Conservation (phyloP, 2,797 vertebrate genomes). For the Chaetophractus vellerosus region DNA sequence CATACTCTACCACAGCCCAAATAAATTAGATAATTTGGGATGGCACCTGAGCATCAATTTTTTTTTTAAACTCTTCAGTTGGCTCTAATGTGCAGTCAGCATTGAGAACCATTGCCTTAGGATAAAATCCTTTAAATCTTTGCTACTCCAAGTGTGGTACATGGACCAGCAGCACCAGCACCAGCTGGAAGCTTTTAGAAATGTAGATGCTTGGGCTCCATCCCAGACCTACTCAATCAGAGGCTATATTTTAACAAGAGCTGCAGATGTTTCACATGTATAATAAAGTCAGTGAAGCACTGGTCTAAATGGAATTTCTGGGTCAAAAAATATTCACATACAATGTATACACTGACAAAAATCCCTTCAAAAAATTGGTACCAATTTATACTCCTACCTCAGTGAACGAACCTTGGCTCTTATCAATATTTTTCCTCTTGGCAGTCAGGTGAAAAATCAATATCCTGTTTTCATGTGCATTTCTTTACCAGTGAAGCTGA, state of each 20-base stretch:
- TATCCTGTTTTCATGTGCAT: background rate
- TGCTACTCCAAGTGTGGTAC: background rate
- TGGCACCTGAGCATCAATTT: background rate
- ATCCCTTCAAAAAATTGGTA: background rate
- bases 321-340: background rate
- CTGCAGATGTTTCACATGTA: background rate
- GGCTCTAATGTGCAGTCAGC: background rate
- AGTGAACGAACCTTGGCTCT: background rate
- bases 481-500: background rate
- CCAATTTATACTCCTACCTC: background rate
- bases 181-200: background rate
- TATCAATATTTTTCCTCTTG: background rate
- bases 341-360: background rate
- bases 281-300: background rate
- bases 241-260: background rate
- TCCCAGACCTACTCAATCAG: background rate
- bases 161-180: background rate
- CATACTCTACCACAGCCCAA: background rate
- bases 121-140: background rate
- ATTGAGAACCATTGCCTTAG: background rate
- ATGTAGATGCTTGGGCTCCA: background rate
- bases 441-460: background rate
- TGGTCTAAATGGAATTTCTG: background rate
- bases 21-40: slow-evolving; percentile 8
- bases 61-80: background rate